Percentiles rank a stretch among this genome's conserved stretches.
phyloP scores from a whole-genome alignment of 2,113 vertebrate species.

The Choloepus hoffmanni region DNA sequence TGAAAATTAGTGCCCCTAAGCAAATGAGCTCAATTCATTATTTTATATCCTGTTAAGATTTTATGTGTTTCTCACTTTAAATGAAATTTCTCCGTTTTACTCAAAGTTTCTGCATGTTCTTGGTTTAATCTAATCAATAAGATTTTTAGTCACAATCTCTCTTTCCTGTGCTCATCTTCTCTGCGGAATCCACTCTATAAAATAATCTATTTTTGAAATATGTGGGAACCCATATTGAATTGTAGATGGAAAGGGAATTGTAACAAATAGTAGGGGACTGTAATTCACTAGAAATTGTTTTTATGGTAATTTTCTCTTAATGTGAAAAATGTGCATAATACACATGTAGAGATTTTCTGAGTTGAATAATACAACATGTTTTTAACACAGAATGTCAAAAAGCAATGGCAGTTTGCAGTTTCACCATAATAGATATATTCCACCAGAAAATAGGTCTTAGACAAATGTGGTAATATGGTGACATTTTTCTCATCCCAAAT shows the following conservation, averaged over 20 bases:
- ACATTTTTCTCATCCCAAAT: conserved; percentile 8
- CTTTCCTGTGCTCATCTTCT: conserved; percentile 73
- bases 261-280: conserved; percentile 42
- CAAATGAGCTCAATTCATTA: neutral
- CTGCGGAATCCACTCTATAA: conserved; percentile 51
- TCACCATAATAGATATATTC: conserved; percentile 38
- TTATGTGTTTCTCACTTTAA: neutral
- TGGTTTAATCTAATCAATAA: conserved; percentile 50
- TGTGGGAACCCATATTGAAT: conserved; percentile 73
- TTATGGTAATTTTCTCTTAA: conserved; percentile 75
- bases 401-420: conserved; percentile 56
- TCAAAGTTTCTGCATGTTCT: neutral
- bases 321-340: conserved; percentile 63
- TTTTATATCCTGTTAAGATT: neutral
- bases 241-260: conserved; percentile 66
- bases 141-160: conserved; percentile 59
- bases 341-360: conserved; percentile 32
- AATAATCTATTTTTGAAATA: conserved; percentile 70
- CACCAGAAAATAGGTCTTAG: conserved; percentile 40
- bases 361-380: conserved; percentile 2
- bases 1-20: conserved; percentile 25
- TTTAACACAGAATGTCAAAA: conserved; percentile 58
- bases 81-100: neutral
- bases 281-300: conserved; percentile 76
- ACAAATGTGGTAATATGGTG: conserved; percentile 30